Percentiles rank a stretch among this genome's conserved stretches.
phyloP scores from a whole-genome alignment of 2,113 vertebrate genomes.

The Pangasianodon gigas region DNA sequence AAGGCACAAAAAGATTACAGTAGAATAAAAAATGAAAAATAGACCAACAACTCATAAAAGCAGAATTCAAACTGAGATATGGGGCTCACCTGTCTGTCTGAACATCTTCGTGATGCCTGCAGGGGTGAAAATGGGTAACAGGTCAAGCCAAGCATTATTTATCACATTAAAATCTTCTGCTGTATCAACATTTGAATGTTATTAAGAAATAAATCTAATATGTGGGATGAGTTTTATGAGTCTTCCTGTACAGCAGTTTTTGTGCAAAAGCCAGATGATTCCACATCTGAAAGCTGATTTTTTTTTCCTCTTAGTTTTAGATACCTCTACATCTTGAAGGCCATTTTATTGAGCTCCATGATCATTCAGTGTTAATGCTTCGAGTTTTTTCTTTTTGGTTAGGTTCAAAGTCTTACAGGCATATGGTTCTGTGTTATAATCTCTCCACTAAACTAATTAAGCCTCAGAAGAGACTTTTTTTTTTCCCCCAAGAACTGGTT shows the following conservation, averaged over 20 bases:
- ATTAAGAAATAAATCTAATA: background rate
- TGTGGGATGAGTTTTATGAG: background rate
- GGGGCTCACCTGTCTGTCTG: constrained; percentile 63
- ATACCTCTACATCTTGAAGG: background rate
- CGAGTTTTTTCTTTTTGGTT: background rate
- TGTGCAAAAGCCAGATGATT: background rate
- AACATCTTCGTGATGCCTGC: constrained; percentile 67
- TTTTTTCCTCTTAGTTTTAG: background rate
- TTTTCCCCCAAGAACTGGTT: constrained; percentile 50
- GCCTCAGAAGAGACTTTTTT: constrained; percentile 51
- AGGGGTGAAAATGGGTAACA: constrained; percentile 34
- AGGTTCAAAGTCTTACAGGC: constrained; percentile 52
- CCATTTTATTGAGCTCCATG: background rate
- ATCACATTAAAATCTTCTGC: background rate
- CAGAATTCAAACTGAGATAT: background rate
- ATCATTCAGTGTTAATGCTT: constrained; percentile 20
- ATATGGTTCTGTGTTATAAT: constrained; percentile 58
- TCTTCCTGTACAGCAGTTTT: background rate
- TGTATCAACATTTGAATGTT: background rate
- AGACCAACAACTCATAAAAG: background rate
- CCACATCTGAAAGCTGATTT: background rate
- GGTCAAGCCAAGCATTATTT: background rate
- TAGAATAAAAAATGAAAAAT: background rate
- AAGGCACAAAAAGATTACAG: background rate
- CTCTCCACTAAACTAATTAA: constrained; percentile 59